Base-by-base conservation (phyloP, 2,888 invertebrate species). In the Noctua janthe region DNA sequence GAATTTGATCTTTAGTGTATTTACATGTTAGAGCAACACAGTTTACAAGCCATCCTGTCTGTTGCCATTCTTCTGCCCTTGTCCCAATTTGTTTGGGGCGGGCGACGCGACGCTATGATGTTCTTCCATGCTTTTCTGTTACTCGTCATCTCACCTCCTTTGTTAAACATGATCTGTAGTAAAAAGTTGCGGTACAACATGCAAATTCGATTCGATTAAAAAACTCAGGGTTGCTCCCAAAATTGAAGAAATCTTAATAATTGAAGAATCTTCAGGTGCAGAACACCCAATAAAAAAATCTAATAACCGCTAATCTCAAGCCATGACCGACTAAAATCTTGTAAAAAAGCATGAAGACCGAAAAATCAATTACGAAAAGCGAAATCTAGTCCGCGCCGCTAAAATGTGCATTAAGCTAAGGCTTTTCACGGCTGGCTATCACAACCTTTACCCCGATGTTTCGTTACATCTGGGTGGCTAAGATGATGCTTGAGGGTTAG, bases 361-460 rank as follows among this genome's bases (percentile, higher is more conserved):
- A 74, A 87, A 86, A 86, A 87, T 87, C 76, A 76, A 85, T 87
- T 82, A 88, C 76, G 71, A 81, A 87, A 86, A 86, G 78, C 85
- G 88, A 86, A 89, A 86, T 85, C 80, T 87, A 86, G 82, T 81
- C 29, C 76, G 82, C 56, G 79, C 73, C 80, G 66, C 87, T 84
- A 83, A 86, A 86, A 86, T 88, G 82, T 82, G 66, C 86, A 59
- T 84, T 74, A 74, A 76, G 51, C 80, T 78, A 74, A 71, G 43
- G 17, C 71, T 87, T 85, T 89, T 90, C 89, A 91, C 84, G 89
- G 88, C 79, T 88, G 80, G 82, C 81, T 90, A 85, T 88, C 84
- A 82, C 89, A 90, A 89, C 91, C 91, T 92, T 91, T 92, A 88
- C 84, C 89, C 89, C 85, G 67, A 88, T 84, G 85, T 90, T 89